A percentile compares a stretch with the other conserved stretches of the same genome.
phyloP scores from a whole-genome alignment of 1,140 invertebrate genomes.

The Drosophila kikkawai region DNA sequence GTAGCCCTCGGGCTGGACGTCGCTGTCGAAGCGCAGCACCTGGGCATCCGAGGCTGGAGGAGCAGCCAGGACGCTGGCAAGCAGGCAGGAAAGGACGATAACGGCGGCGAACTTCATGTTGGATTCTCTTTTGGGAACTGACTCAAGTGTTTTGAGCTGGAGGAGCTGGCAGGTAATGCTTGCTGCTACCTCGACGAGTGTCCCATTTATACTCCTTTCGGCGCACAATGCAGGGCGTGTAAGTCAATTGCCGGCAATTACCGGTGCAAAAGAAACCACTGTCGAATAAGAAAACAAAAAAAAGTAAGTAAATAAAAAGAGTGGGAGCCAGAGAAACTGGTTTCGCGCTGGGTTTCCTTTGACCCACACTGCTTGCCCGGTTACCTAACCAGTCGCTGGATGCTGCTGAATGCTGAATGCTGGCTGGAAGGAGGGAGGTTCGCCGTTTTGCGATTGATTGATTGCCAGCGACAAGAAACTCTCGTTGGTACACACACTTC shows the following conservation, averaged over 20 bases:
- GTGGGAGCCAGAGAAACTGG: conserved; percentile 35
- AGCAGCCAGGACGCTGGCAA: conserved; percentile 48
- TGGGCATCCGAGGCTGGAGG: conserved; percentile 57
- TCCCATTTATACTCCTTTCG: conserved; percentile 74
- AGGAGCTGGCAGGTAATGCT: conserved; percentile 72
- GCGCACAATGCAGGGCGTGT: conserved; percentile 37
- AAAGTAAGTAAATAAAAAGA: conserved; percentile 10
- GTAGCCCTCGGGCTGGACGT: conserved; percentile 72
- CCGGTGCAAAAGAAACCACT: conserved; percentile 28
- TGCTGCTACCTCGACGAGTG: conserved; percentile 42
- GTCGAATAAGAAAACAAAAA: conserved; percentile 9
- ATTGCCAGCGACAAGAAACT: conserved; percentile 53
- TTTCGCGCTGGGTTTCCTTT: conserved; percentile 54
- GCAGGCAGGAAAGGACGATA: conserved; percentile 39
- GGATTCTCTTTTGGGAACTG: conserved; percentile 4
- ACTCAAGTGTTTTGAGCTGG: conserved; percentile 45
- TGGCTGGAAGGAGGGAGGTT: conserved; percentile 13
- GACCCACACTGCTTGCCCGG: conserved; percentile 32
- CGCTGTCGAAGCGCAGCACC: conserved; percentile 66
- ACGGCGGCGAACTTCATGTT: conserved; percentile 59
- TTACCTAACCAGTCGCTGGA: conserved; percentile 42
- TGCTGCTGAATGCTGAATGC: conserved; percentile 29
- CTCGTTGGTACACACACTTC: conserved; percentile 31
- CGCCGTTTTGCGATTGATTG: conserved; percentile 55
- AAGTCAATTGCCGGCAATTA: conserved; percentile 35